Evolutionary conservation across 2,113 vertebrate species (phyloP).

Genomic region (Cricetomys ansorgei): DNA sequence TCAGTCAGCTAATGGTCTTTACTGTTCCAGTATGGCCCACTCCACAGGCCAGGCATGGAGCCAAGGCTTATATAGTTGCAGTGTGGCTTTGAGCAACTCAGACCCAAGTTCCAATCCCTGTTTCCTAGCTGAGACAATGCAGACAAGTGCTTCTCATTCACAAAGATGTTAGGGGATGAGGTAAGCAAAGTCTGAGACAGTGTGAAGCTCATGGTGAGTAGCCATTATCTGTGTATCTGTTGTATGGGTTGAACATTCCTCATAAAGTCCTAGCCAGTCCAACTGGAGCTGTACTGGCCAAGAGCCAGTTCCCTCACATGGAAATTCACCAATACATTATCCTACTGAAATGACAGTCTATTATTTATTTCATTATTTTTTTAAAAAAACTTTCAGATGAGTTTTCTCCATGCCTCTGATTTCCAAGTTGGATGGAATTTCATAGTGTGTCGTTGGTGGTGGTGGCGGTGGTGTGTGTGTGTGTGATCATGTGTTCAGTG

Average conservation of each 20-base stretch:
- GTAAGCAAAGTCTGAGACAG: not conserved
- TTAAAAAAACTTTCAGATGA: not conserved
- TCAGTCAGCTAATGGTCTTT: not conserved
- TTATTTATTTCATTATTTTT: not conserved
- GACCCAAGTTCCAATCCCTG: not conserved
- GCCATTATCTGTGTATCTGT: not conserved
- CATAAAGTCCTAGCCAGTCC: not conserved
- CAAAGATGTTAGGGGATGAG: not conserved
- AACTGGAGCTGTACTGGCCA: not conserved
- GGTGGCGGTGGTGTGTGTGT: not conserved
- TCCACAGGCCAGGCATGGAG: not conserved
- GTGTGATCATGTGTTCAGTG: not conserved
- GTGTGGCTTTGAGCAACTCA: not conserved
- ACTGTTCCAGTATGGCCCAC: not conserved
- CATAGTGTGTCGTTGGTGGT: not conserved
- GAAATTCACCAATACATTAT: not conserved
- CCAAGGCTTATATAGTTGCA: too few relatives aligned
- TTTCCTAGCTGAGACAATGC: not conserved
- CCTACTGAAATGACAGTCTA: not conserved
- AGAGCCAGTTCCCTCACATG: not conserved
- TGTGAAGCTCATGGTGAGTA: not conserved
- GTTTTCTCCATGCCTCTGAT: not conserved
- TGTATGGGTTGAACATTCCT: not conserved
- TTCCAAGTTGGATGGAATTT: conserved; percentile 26
- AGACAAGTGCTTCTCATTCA: not conserved